Percentiles rank a stretch among this genome's conserved stretches.
Evolutionary conservation across 1,140 invertebrate species (phyloP).

Genomic region (Scaptomyza hsui): DNA sequence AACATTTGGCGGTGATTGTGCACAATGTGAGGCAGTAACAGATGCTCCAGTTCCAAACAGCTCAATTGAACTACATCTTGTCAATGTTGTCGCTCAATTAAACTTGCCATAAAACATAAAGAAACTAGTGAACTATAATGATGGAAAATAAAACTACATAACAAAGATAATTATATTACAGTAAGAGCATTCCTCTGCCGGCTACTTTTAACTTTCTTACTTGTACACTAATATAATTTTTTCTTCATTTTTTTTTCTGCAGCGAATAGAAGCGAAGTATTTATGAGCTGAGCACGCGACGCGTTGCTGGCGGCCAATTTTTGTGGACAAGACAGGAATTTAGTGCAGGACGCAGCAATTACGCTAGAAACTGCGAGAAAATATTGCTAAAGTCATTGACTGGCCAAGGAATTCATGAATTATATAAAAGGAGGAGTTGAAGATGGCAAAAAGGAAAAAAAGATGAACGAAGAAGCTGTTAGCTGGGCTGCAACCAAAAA

Average conservation of each 20-base stretch:
- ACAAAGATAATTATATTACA: too few relatives aligned
- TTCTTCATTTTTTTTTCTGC: conserved; percentile 14
- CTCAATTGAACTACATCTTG: too few relatives aligned
- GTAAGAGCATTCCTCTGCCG: not conserved
- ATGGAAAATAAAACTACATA: too few relatives aligned
- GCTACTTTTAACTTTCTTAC: not conserved
- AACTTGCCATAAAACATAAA: too few relatives aligned
- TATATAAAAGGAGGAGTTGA: conserved; percentile 44
- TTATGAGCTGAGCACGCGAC: conserved; percentile 48
- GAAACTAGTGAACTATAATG: too few relatives aligned
- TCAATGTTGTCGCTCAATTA: too few relatives aligned
- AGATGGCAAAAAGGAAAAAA: not conserved
- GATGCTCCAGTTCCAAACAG: not conserved
- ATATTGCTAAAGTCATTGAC: conserved; percentile 77
- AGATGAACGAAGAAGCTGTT: not conserved
- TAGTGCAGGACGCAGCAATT: conserved; percentile 62
- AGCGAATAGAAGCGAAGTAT: conserved; percentile 40
- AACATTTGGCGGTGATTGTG: conserved; percentile 47
- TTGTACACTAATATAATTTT: not conserved
- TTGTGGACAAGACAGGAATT: conserved; percentile 68
- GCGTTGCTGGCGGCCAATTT: conserved; percentile 42
- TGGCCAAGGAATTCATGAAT: conserved; percentile 66
- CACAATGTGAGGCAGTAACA: conserved; percentile 43
- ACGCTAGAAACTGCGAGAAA: conserved; percentile 52
- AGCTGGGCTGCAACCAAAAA: conserved; percentile 23